Evolutionary conservation across 2,113 vertebrate species (phyloP).

Genomic region (Ptychochromis oligacanthus): DNA sequence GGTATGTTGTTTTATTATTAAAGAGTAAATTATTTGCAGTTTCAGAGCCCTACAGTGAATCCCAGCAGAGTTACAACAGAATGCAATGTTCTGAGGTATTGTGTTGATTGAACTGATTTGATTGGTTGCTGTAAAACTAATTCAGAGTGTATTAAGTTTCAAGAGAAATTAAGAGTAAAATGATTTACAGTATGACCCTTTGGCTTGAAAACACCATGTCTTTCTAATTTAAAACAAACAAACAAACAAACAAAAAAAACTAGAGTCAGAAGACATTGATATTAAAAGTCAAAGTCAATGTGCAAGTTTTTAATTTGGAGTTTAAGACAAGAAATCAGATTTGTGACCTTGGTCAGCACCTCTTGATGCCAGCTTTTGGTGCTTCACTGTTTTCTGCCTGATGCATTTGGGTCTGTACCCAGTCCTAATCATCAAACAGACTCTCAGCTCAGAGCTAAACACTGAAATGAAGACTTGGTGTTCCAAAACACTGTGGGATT

Average conservation of each 20-base stretch:
- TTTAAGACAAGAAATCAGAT: background rate
- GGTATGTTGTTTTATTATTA: background rate
- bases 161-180: background rate
- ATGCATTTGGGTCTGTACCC: conserved; percentile 10
- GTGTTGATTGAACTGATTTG: background rate
- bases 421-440: conserved; percentile 8
- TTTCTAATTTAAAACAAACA: no score
- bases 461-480: conserved; percentile 47
- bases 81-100: background rate
- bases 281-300: background rate
- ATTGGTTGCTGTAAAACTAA: background rate
- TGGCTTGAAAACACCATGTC: background rate
- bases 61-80: background rate
- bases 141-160: background rate
- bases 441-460: conserved; percentile 25
- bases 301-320: background rate
- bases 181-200: background rate
- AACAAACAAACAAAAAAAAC: no score
- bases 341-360: background rate
- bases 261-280: background rate
- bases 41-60: no score
- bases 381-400: background rate
- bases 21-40: background rate
- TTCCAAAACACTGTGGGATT: conserved; percentile 28
- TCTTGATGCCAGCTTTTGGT: background rate